Base-by-base conservation (phyloP, 2,113 vertebrate species). In the Coracopsis vasa region DNA sequence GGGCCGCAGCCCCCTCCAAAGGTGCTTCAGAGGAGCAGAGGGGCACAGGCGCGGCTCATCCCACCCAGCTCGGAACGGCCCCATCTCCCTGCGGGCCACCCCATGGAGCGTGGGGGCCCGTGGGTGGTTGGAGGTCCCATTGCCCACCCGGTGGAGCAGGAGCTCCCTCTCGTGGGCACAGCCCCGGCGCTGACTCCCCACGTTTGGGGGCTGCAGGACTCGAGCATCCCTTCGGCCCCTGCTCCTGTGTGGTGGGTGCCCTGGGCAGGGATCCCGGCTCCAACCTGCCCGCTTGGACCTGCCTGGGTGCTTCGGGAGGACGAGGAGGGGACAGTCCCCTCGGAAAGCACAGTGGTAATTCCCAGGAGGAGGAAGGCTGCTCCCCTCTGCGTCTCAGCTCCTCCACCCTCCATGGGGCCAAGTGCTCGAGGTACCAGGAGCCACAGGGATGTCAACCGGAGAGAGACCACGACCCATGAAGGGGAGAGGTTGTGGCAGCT, bases 11-110 rank as follows among this genome's bases (percentile, higher is more conserved):
- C 95, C 95, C 95, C 65, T 44, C 92, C 88, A 95, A 95, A 97
- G 92, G 95, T 94, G 96, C 94, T 97, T 95, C 92, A 94, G 86
- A 94, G 95, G 93, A 92, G 71, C 94, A 95, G 75, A 92, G 93
- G 65, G 21, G 83, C 82, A 92, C 84, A 79, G 93, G 54, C 42
- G 2, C 91, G 48, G 50, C 11, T 86, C 4, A 4, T 13, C 35
- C 44, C 2, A 7, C 23, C 18, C 1, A 3, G 20, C 37, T 77
- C 4, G 0, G 45, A 67, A 33, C 0, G 9, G 74, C 31, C 47
- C 20, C 44, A 42, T 16, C 53, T 31, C n/a, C 67, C 20, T 48
- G 54, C 2, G 1, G 42, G 27, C 10, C 14, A 5, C 16, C 9
- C 14, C n/a, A 9, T 0, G 3, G 16, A 6, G 41, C 19, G 16